phyloP scores from a whole-genome alignment of 2,113 vertebrate genomes.

The Myanophis thanlyinensis region DNA sequence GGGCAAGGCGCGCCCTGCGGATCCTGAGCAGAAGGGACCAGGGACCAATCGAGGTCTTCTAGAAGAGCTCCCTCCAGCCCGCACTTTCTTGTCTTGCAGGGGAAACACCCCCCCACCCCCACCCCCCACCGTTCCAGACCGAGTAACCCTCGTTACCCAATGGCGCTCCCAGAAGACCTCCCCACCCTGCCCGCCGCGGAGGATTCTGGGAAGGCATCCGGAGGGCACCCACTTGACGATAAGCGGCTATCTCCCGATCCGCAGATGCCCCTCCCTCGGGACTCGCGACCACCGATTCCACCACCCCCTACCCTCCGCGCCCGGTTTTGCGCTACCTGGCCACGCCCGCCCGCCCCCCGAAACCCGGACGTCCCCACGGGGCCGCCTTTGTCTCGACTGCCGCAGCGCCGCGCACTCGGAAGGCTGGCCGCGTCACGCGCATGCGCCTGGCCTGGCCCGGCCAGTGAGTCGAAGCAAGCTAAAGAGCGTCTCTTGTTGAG shows the following conservation, averaged over 20 bases:
- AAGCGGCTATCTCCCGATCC: not conserved
- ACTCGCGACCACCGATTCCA: fast-evolving
- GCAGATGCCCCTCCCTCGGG: too few species aligned
- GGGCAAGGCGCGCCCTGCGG: too few species aligned
- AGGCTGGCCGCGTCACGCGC: not conserved
- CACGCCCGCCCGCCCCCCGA: not conserved
- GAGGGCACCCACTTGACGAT: not conserved
- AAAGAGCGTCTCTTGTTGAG: not conserved
- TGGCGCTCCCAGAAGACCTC: not conserved
- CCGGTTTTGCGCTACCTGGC: not conserved
- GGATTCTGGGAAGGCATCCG: not conserved
- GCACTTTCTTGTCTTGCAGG: not conserved
- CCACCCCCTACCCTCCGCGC: too few species aligned
- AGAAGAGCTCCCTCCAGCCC: not conserved
- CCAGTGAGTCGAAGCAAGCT: not conserved
- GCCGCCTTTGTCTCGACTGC: not conserved
- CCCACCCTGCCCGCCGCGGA: not conserved
- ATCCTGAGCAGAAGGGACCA: too few species aligned
- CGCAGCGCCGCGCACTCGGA: not conserved
- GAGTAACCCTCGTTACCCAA: not conserved
- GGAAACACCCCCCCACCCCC: too few species aligned
- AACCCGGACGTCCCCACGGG: not conserved
- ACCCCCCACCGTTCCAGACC: too few species aligned
- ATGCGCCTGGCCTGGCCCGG: not conserved
- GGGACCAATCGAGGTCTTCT: not conserved